Base-by-base conservation (phyloP, 2,113 vertebrate genomes). In the Hemibagrus wyckioides region DNA sequence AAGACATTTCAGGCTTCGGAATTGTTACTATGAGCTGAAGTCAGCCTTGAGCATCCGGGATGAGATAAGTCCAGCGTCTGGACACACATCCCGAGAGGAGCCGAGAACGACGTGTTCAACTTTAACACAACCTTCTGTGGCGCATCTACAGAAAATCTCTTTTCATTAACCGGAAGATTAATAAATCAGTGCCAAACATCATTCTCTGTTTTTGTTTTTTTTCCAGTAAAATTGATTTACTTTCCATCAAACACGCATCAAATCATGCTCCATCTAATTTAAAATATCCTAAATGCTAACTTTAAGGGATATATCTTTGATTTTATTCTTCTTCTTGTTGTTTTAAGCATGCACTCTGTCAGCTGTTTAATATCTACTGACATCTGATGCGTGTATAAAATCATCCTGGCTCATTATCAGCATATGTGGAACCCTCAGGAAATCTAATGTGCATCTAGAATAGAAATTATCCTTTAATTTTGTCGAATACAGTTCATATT, bases 361-460 rank as follows among this genome's bases (percentile, higher is more conserved):
- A 10, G 25, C 56, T 59, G 52, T 76, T 48, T 21, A 15, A 19
- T 54, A 33, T 4, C 63, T 54, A 33, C 48, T 52, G 4, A 21
- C 21, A 36, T 56, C 30, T 54, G 5, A 44, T n/a, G 57, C 36
- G 67, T 36, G 3, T 39, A 39, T 5, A 75, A 33, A 30, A 17
- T 36, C n/a, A 17, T 36, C 10, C 15, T 73, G 54, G 4, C 2
- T 21, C 8, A 71, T 17, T 48, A 2, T 33, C n/a, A 61, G 59
- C 56, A 50, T 61, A 77, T 57, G n/a, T 77, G 23, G 85, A 69
- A 82, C 85, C 80, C 76, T 65, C 87, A 90, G 88, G 89, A 50
- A 36, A 28, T 65, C 80, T 52, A 65, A 48, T 67, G 41, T 50
- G 28, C 17, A 7, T 84, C 71, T 84, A 10, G 30, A 36, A 82